Evolutionary conservation across 1,140 invertebrate species (phyloP).

Genomic region (Diuraphis noxia): DNA sequence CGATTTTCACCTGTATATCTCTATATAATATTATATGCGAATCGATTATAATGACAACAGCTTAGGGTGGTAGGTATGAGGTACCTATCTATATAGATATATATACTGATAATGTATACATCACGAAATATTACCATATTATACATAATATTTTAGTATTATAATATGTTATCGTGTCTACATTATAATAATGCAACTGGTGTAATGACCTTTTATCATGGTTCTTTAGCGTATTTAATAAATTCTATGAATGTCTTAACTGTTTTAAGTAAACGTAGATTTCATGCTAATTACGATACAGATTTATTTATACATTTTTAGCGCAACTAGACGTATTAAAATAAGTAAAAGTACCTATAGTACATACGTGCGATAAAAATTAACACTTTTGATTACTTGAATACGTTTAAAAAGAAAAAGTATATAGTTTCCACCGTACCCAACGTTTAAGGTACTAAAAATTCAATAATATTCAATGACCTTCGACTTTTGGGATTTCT

Average conservation of each 20-base stretch:
- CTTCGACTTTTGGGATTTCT: background rate
- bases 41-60: background rate
- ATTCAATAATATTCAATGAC: background rate
- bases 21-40: background rate
- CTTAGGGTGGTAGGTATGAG: background rate
- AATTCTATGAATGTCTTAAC: background rate
- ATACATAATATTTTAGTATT: background rate
- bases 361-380: background rate
- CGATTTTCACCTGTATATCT: background rate
- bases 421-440: background rate
- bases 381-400: background rate
- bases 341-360: background rate
- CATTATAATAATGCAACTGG: background rate
- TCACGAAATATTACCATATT: background rate
- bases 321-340: background rate
- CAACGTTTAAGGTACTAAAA: background rate
- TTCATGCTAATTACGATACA: background rate
- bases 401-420: background rate
- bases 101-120: background rate
- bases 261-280: background rate
- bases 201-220: background rate
- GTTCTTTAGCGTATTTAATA: background rate
- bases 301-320: background rate
- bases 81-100: background rate
- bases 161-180: background rate